Evolutionary conservation across 2,888 invertebrate species (phyloP), one percentile per base, ranked within the genome.

Genomic region (Sarcophaga rosellei): DNA sequence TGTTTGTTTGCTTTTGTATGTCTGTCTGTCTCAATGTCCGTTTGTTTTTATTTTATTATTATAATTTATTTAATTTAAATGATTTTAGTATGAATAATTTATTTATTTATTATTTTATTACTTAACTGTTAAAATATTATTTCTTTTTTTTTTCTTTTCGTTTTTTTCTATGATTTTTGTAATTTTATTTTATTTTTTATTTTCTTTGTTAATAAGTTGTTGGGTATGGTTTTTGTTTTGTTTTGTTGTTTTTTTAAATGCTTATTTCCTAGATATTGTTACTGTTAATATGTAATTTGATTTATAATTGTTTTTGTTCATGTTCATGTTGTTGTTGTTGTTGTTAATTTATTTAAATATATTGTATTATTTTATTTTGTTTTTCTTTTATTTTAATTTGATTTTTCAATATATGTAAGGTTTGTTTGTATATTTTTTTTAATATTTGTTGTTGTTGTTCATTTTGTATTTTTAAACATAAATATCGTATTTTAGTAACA

Each of bases 91-190:
- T 53, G 17, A 53, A 12, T 70, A 25, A 65, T 79, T 44, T 70
- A 21, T 74, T 6, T 75, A 65, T 65, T 44, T 66, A 17, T n/a
- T 80, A 47, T 66, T 69, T 74, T 86, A 73, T 53, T 73, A 77
- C 73, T 84, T 76, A 85, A 75, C 47, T n/a, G n/a, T 84, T 81
- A 84, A 79, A 75, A 84, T 75, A 63, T 75, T 45, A 59, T 77
- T 53, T 21, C 53, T 20, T 53, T 68, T 68, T 45, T 4, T 53
- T 68, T 68, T 70, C 20, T 68, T 15, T 4, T 3, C 59, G 53
- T 53, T 44, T 6, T n/a, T 20, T 35, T 66, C n/a, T 35, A 61
- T 62, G 12, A 53, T 70, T 70, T 70, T 73, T 44, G 23, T 62
- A 69, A 80, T 73, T 68, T 73, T 6, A 65, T 57, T 47, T 45